A percentile compares a stretch with the other conserved stretches of the same genome.
Evolutionary conservation across 2,797 vertebrate genomes (phyloP).

Genomic region (Pristis pectinata): DNA sequence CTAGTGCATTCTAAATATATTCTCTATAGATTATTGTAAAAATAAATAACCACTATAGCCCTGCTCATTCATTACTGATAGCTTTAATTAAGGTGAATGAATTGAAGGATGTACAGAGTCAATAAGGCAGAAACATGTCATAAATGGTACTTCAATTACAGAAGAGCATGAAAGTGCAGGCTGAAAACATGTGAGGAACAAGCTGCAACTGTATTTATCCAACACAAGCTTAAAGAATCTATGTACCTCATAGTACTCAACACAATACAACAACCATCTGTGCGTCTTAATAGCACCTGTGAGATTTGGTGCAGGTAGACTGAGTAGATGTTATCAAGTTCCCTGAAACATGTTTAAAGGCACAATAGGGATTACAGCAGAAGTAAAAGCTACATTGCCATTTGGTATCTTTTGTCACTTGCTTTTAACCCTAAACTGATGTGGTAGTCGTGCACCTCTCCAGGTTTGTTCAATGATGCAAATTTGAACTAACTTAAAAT

Average conservation of each 20-base stretch:
- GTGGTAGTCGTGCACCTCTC: not conserved
- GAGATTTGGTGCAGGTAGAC: constrained; percentile 33
- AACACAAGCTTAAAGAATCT: constrained; percentile 29
- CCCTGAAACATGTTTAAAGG: constrained; percentile 11
- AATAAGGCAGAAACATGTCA: not conserved
- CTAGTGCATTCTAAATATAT: not conserved
- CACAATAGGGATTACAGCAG: constrained; percentile 22
- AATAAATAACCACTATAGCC: not conserved
- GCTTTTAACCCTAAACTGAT: constrained; percentile 31
- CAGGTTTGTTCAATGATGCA: not conserved
- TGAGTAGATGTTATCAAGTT: constrained; percentile 37
- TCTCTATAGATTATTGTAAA: not conserved
- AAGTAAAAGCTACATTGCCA: constrained; percentile 21
- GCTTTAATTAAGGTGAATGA: not conserved
- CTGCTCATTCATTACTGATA: not conserved
- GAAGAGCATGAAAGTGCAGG: constrained; percentile 17
- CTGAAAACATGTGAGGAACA: not conserved
- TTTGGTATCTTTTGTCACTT: constrained; percentile 15
- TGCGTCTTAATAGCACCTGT: constrained; percentile 37
- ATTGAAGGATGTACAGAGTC: not conserved
- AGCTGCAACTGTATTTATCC: constrained; percentile 30
- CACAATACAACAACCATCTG: constrained; percentile 33
- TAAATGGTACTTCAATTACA: not conserved
- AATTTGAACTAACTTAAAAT: not conserved
- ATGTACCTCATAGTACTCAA: not conserved